Evolutionary conservation across 1,140 invertebrate genomes (phyloP).

Genomic region (Lasioglossum albipes): DNA sequence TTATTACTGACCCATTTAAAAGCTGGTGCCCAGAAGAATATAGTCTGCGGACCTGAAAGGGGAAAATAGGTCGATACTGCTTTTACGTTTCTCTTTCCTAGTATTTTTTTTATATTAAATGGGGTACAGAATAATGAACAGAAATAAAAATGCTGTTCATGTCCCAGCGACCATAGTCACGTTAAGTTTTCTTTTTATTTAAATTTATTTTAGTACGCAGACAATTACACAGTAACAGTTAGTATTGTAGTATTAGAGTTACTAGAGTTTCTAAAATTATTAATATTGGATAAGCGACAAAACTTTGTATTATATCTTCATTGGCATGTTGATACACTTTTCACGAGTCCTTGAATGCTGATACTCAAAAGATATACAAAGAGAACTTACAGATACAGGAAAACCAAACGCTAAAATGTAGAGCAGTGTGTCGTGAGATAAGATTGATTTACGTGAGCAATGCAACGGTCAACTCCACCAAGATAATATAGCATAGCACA

Average conservation of each 20-base stretch:
- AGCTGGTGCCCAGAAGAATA: conserved; percentile 97
- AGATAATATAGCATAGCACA: not conserved
- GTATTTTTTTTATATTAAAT: not conserved
- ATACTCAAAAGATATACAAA: not conserved
- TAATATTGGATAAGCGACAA: not conserved
- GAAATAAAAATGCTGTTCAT: not conserved
- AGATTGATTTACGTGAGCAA: conserved; percentile 17
- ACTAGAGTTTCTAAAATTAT: conserved; percentile 4
- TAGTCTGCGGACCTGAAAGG: conserved; percentile 93
- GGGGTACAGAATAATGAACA: not conserved
- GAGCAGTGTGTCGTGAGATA: not conserved
- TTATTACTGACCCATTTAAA: conserved; percentile 94
- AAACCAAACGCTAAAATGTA: not conserved
- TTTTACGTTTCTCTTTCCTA: conserved; percentile 11
- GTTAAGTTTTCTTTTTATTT: not conserved
- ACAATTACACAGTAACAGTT: not conserved
- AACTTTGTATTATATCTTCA: not conserved
- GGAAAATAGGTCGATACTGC: conserved; percentile 35
- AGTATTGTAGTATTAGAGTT: not conserved
- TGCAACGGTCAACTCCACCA: conserved; percentile 7
- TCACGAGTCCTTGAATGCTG: not conserved
- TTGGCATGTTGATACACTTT: not conserved
- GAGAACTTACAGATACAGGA: too few relatives aligned
- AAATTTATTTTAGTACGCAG: not conserved
- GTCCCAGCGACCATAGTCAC: not conserved